Evolutionary conservation across 2,113 vertebrate species (phyloP).

Genomic region (Tapirus terrestris): DNA sequence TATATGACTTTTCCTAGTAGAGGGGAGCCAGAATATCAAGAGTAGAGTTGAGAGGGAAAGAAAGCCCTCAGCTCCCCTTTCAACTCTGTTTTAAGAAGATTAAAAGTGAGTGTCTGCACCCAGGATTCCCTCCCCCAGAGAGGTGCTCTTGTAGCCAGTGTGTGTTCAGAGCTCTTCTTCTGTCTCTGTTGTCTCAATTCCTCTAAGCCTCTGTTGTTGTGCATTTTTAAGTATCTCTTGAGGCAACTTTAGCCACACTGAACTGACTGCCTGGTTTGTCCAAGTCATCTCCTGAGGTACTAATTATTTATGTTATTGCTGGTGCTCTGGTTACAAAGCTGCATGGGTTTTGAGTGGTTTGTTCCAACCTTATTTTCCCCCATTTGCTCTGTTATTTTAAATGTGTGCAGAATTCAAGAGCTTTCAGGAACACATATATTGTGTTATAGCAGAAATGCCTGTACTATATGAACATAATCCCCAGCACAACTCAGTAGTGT

Average conservation of each 20-base stretch:
- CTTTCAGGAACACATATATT: not conserved
- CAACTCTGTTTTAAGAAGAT: not conserved
- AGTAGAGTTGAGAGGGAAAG: not conserved
- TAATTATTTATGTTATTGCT: not conserved
- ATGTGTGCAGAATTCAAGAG: not conserved
- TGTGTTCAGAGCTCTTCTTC: not conserved
- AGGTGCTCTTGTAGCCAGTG: not conserved
- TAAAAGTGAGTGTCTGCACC: not conserved
- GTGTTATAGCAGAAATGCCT: not conserved
- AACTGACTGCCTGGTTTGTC: not conserved
- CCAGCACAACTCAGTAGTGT: not conserved
- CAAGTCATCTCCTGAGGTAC: not conserved
- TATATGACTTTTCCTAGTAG: not conserved
- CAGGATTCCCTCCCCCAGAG: not conserved
- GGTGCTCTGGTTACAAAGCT: not conserved
- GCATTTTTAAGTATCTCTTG: not conserved
- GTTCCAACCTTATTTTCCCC: not conserved
- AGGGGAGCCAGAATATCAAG: not conserved
- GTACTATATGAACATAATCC: not conserved
- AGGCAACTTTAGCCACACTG: not conserved
- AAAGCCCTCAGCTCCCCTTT: not conserved
- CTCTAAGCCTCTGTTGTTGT: not conserved
- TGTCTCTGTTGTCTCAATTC: not conserved
- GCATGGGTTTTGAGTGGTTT: not conserved
- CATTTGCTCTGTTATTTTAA: not conserved